Evolutionary conservation across 1,140 invertebrate genomes (phyloP), one percentile per base, ranked within the genome.

Genomic region (Drosophila quadrilineata): DNA sequence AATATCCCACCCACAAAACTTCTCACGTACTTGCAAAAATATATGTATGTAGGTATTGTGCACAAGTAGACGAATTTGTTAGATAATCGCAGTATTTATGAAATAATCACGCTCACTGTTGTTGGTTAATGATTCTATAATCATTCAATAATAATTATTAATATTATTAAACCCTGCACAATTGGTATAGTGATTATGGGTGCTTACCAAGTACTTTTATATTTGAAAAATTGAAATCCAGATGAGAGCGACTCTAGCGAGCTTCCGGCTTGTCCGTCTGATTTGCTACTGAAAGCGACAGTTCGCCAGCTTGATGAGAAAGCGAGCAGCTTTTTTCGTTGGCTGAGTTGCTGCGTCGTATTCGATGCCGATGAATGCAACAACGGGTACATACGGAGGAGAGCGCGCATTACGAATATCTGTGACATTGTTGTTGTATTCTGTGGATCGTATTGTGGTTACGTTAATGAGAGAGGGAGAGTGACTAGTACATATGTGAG

Each of bases 161-260:
- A n/a, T n/a, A n/a, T n/a, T n/a, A n/a, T n/a, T n/a, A n/a, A n/a
- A n/a, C n/a, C n/a, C n/a, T n/a, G n/a, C n/a, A n/a, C n/a, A n/a
- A n/a, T n/a, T n/a, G n/a, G n/a, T n/a, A n/a, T n/a, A n/a, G n/a
- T n/a, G n/a, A n/a, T n/a, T n/a, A n/a, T n/a, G n/a, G n/a, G n/a
- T n/a, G n/a, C 77, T 49, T 85, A 84, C 77, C 77, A 84, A 70
- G 62, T 41, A 72, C 77, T 84, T 58, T 60, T 64, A 17, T 67
- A 77, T 72, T 66, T 72, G 6, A 71, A 6, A 63, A 77, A 73
- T 38, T 77, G 53, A 60, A 77, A 60, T 73, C 73, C 65, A 69
- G 57, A 54, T 43, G 73, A 59, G 48, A 73, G 59, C 29, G 64
- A 69, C 36, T 63, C 33, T 28, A 29, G n/a, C 12, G 64, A 64